These are phyloP conservation scores for Arctocebus calabarensis DNA, from an alignment of 2,797 vertebrate genomes.

Conservation along the genomic window DNA sequence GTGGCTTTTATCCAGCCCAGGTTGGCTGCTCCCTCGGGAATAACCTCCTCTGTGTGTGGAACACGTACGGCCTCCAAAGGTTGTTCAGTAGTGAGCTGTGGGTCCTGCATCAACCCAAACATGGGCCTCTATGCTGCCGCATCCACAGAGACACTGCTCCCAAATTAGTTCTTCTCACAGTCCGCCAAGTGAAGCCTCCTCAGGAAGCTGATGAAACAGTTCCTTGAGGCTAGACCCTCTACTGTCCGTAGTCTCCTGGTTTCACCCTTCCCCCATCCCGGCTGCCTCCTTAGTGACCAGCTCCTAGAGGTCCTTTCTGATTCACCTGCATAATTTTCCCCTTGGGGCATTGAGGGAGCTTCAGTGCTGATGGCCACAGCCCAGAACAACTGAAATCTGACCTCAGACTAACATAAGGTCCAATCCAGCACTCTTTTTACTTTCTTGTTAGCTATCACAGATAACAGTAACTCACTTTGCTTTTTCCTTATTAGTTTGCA, in stretches of 20 bases:
- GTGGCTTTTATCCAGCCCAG: neutral
- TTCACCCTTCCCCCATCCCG: neutral
- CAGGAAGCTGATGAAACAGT: neutral
- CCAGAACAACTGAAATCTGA: neutral
- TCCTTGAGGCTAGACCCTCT: neutral
- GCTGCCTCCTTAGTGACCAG: neutral
- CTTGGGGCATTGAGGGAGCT: neutral
- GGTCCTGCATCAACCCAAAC: neutral
- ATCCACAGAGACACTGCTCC: neutral
- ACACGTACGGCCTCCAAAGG: neutral
- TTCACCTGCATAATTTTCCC: neutral
- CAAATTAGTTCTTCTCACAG: no score
- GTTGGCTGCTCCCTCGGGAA: neutral
- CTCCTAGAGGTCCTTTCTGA: neutral
- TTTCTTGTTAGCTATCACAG: neutral
- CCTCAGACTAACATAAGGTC: neutral
- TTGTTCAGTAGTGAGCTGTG: neutral
- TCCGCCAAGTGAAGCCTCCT: neutral
- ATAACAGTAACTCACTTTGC: neutral
- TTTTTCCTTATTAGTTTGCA: neutral
- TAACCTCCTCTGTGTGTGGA: neutral
- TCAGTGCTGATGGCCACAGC: neutral
- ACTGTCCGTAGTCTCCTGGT: neutral
- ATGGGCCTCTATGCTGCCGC: neutral
- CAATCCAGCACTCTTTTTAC: neutral